Evolutionary conservation across 2,113 vertebrate species (phyloP).

Genomic region (Gorsachius goisagi): DNA sequence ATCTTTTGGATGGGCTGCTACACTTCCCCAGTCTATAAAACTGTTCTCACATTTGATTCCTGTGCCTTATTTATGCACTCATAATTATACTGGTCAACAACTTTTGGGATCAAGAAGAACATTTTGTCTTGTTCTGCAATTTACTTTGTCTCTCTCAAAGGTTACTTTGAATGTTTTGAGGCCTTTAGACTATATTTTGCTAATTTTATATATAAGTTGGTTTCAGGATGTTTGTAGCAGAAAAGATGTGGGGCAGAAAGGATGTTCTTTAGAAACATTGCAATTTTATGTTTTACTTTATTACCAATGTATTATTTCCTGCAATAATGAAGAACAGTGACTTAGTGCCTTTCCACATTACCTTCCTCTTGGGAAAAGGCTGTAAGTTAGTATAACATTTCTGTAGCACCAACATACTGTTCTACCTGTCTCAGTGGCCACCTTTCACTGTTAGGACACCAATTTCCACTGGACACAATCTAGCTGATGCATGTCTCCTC

Average conservation of each 20-base stretch:
- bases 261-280: not conserved
- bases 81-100: not conserved
- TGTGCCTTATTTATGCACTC: not conserved
- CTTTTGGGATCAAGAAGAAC: fast-evolving
- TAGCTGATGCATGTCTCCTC: not conserved
- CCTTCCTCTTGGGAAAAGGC: not conserved
- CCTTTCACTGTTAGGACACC: not conserved
- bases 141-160: not conserved
- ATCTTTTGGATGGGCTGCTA: not conserved
- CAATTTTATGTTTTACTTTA: not conserved
- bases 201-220: not conserved
- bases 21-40: not conserved
- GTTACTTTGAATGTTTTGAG: not conserved
- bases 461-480: not conserved
- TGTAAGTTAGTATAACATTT: not conserved
- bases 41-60: not conserved
- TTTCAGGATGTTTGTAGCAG: not conserved
- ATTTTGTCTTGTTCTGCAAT: not conserved
- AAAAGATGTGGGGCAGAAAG: not conserved
- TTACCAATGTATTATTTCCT: not conserved
- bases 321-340: not conserved
- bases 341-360: not conserved
- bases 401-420: not conserved
- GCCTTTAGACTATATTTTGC: not conserved
- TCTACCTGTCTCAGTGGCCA: not conserved